phyloP scores from a whole-genome alignment of 2,113 vertebrate genomes.

The Xenus cinereus region DNA sequence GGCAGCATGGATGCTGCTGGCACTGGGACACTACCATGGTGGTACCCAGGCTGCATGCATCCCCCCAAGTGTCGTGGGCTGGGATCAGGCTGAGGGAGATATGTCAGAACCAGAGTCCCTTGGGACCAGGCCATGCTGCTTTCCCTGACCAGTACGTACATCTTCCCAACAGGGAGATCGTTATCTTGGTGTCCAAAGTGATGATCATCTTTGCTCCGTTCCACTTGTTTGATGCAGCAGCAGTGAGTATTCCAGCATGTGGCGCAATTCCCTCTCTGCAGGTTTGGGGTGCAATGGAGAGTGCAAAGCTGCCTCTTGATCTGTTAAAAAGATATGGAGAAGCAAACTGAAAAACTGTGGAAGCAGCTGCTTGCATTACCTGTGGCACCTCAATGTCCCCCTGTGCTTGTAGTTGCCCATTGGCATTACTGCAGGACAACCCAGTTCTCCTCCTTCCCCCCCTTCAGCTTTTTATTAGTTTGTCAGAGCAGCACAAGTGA shows the following conservation, averaged over 20 bases:
- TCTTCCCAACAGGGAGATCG: constrained; percentile 60
- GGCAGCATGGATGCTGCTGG: not conserved
- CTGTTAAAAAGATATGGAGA: not conserved
- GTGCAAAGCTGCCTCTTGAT: not conserved
- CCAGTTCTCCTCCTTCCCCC: not conserved
- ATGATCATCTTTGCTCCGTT: constrained; percentile 67
- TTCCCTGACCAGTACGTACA: not conserved
- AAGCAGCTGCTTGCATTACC: not conserved
- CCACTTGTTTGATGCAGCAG: constrained; percentile 71
- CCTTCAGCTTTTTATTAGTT: not conserved
- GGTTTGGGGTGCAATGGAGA: not conserved
- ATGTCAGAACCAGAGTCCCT: not conserved
- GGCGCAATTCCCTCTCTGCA: not conserved
- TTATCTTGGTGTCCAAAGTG: constrained; percentile 67
- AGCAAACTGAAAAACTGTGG: not conserved
- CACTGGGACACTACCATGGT: not conserved
- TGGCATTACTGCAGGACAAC: not conserved
- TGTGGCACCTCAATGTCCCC: not conserved
- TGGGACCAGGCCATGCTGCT: not conserved
- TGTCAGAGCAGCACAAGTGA: not conserved
- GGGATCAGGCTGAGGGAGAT: not conserved
- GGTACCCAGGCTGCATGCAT: not conserved
- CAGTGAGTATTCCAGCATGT: constrained; percentile 53
- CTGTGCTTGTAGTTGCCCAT: not conserved
- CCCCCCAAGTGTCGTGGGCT: not conserved